phyloP scores from a whole-genome alignment of 2,888 invertebrate genomes.

The Volucella inanis region DNA sequence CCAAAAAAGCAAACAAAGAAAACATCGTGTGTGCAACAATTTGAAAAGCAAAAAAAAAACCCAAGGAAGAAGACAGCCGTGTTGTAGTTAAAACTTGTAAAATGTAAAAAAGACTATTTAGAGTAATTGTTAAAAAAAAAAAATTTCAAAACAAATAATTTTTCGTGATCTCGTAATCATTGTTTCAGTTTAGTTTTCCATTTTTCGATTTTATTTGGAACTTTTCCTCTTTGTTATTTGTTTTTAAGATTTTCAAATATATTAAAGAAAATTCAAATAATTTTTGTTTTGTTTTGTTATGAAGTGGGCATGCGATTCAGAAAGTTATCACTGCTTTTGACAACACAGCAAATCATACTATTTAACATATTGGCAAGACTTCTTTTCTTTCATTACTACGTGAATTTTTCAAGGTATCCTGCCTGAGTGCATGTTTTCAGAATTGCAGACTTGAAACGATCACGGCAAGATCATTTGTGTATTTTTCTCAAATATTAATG shows the following conservation, averaged over 20 bases:
- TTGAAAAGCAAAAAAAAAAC: slow-evolving; percentile 1
- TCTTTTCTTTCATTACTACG: neutral
- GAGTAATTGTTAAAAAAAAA: slow-evolving; percentile 41
- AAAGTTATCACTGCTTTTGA: slow-evolving; percentile 21
- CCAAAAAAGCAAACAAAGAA: slow-evolving; percentile 41
- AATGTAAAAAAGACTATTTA: slow-evolving; percentile 52
- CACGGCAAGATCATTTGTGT: too few relatives aligned
- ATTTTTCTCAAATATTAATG: too few relatives aligned
- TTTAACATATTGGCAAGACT: neutral
- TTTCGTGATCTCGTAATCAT: slow-evolving; percentile 66
- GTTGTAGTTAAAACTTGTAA: slow-evolving; percentile 44
- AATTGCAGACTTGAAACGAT: too few relatives aligned
- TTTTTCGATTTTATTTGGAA: neutral
- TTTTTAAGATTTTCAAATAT: slow-evolving; percentile 39
- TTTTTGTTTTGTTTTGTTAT: slow-evolving; percentile 31
- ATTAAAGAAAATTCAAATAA: slow-evolving; percentile 3
- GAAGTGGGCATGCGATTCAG: slow-evolving; percentile 59
- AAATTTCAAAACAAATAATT: slow-evolving; percentile 21
- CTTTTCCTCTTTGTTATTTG: slow-evolving; percentile 42
- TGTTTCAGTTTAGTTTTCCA: slow-evolving; percentile 23
- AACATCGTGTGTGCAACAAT: slow-evolving; percentile 25
- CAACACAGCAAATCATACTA: slow-evolving; percentile 3
- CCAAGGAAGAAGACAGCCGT: slow-evolving; percentile 6
- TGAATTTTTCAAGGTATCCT: neutral
- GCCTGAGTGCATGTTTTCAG: too few relatives aligned